Conservation (phyloP, 2,888 invertebrate species). For the Criorhina ranunculi region DNA sequence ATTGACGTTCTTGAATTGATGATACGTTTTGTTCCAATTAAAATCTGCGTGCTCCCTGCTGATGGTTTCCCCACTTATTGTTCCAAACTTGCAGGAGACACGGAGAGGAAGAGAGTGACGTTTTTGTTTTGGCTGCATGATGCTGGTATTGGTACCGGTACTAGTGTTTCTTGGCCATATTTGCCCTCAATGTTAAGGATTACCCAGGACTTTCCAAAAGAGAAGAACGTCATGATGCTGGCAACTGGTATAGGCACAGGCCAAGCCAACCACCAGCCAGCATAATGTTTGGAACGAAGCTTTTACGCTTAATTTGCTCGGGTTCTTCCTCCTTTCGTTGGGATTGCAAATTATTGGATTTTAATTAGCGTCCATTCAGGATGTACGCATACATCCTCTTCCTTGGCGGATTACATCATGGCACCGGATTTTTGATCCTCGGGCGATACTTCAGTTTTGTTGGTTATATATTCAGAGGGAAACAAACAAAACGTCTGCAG, state of each 20-base stretch:
- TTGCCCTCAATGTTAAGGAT: slow-evolving; percentile 32
- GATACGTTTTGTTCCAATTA: slow-evolving; percentile 76
- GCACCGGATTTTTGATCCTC: slow-evolving; percentile 50
- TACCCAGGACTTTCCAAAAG: slow-evolving; percentile 26
- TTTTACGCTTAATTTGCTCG: slow-evolving; percentile 73
- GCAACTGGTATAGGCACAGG: neutral
- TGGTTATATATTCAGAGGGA: slow-evolving; percentile 5
- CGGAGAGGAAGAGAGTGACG: slow-evolving; percentile 23
- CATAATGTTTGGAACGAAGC: slow-evolving; percentile 47
- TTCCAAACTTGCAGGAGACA: slow-evolving; percentile 15
- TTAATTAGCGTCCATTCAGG: slow-evolving; percentile 75
- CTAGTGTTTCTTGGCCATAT: slow-evolving; percentile 54
- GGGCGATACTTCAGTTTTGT: slow-evolving; percentile 52
- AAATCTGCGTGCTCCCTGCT: slow-evolving; percentile 72
- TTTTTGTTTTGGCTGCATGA: slow-evolving; percentile 15
- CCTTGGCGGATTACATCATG: slow-evolving; percentile 61
- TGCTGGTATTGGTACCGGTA: too few relatives aligned
- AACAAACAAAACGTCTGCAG: slow-evolving; percentile 65
- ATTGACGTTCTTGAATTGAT: slow-evolving; percentile 74
- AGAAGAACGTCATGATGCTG: slow-evolving; percentile 4
- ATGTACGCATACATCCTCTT: slow-evolving; percentile 70
- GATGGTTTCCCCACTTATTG: slow-evolving; percentile 69
- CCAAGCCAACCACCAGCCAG: neutral
- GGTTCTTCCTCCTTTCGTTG: slow-evolving; percentile 56
- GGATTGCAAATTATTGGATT: slow-evolving; percentile 74